These are phyloP conservation scores for Drosophila arawakana DNA, from an alignment of 1,140 invertebrate genomes.

Conservation along the genomic window DNA sequence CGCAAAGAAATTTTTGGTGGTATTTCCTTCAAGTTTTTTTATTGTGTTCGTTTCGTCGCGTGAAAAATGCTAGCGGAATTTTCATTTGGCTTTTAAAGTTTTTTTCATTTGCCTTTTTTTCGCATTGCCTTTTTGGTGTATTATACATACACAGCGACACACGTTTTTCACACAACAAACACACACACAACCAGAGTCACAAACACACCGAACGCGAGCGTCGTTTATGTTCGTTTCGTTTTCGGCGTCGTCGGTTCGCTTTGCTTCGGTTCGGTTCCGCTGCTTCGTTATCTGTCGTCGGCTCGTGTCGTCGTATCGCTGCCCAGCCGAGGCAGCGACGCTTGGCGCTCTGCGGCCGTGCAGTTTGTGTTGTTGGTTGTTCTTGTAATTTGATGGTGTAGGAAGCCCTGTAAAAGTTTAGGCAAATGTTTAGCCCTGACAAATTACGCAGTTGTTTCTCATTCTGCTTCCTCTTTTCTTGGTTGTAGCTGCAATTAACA, in stretches of 20 bases:
- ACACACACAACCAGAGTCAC: slow-evolving; percentile 23
- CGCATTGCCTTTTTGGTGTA: slow-evolving; percentile 61
- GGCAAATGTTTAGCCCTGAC: slow-evolving; percentile 16
- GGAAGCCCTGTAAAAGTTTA: slow-evolving; percentile 48
- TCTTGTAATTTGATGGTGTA: slow-evolving; percentile 36
- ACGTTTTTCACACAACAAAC: slow-evolving; percentile 64
- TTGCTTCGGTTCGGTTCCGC: slow-evolving; percentile 17
- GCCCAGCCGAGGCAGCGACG: slow-evolving; percentile 16
- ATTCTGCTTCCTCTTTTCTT: no score
- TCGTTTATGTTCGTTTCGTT: slow-evolving; percentile 51
- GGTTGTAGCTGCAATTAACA: slow-evolving; percentile 28
- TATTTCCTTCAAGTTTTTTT: slow-evolving; percentile 12
- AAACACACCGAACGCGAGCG: slow-evolving; percentile 5
- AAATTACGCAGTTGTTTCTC: slow-evolving; percentile 33
- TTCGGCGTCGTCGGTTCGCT: slow-evolving; percentile 27
- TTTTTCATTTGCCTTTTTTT: slow-evolving; percentile 55
- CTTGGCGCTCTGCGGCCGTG: slow-evolving; percentile 27
- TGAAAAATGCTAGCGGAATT: slow-evolving; percentile 60
- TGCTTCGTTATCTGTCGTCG: slow-evolving; percentile 30
- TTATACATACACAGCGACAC: slow-evolving; percentile 78
- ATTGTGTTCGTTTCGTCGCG: slow-evolving; percentile 27
- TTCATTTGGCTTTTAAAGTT: slow-evolving; percentile 62
- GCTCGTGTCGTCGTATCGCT: slow-evolving; percentile 25
- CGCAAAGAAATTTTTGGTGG: slow-evolving; percentile 32
- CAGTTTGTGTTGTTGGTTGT: slow-evolving; percentile 36